A percentile compares a stretch with the other conserved stretches of the same genome.
phyloP scores from a whole-genome alignment of 2,888 invertebrate genomes.

The Empis stercorea region DNA sequence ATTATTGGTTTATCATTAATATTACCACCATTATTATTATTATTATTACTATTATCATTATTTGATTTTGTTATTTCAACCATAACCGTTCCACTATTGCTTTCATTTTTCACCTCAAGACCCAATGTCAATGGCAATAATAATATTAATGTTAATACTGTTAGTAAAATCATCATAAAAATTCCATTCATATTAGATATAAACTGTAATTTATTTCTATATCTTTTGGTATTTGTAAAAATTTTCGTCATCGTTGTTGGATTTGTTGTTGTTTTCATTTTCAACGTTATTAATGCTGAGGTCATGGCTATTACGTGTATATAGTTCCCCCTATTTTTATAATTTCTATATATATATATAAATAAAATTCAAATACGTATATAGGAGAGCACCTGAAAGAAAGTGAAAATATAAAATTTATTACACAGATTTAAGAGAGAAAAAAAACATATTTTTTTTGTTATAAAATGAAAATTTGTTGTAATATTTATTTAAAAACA shows the following conservation, averaged over 20 bases:
- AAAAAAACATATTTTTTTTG: too few relatives aligned
- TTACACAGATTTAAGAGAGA: too few relatives aligned
- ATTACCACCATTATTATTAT: neutral
- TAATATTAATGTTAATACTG: neutral
- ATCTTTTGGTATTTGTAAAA: too few relatives aligned
- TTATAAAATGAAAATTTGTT: too few relatives aligned
- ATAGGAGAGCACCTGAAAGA: neutral
- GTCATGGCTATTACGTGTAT: neutral
- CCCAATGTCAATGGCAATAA: neutral
- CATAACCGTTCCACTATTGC: neutral
- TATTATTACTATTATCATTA: too few relatives aligned
- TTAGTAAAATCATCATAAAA: neutral
- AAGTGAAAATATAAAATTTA: neutral
- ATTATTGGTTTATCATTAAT: constrained; percentile 26
- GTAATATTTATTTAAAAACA: too few relatives aligned
- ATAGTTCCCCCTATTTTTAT: neutral
- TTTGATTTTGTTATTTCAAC: neutral
- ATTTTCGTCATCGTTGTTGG: too few relatives aligned
- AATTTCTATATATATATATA: neutral
- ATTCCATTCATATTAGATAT: neutral
- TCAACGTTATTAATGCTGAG: too few relatives aligned
- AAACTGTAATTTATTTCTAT: too few relatives aligned
- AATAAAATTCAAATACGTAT: neutral
- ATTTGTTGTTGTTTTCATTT: too few relatives aligned
- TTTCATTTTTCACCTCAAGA: neutral